These are phyloP conservation scores for Globodera rostochiensis DNA, from an alignment of 1,140 invertebrate species.

Conservation along the genomic window DNA sequence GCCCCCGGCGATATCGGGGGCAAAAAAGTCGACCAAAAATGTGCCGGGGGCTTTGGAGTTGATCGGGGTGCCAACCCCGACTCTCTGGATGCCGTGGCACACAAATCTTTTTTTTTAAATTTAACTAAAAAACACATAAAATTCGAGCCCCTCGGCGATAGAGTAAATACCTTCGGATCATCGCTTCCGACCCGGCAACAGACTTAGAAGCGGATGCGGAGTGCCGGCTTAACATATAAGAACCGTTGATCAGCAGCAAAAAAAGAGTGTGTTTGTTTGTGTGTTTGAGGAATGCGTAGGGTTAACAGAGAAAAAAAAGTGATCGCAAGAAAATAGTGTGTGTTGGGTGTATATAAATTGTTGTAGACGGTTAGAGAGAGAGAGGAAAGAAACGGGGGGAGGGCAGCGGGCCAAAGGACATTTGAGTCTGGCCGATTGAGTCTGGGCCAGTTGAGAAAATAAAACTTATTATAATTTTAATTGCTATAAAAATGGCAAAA, in stretches of 20 bases:
- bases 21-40: no score
- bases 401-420: no score
- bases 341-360: neutral
- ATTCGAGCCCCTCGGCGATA: neutral
- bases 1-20: neutral
- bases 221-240: constrained; percentile 1
- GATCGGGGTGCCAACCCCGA: no score
- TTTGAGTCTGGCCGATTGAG: no score
- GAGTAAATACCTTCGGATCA: constrained; percentile 22
- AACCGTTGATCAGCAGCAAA: constrained; percentile 13
- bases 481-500: no score
- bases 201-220: constrained; percentile 14
- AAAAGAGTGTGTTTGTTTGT: neutral
- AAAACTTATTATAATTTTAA: no score
- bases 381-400: neutral
- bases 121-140: neutral
- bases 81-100: no score
- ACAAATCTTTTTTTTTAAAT: neutral
- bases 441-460: no score
- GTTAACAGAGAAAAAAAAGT: constrained; percentile 23
- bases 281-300: neutral
- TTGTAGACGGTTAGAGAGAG: neutral
- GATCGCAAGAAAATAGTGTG: neutral
- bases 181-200: constrained; percentile 21
- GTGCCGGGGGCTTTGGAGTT: no score